phyloP scores from a whole-genome alignment of 2,888 invertebrate genomes.

The Ferrisia virgata region DNA sequence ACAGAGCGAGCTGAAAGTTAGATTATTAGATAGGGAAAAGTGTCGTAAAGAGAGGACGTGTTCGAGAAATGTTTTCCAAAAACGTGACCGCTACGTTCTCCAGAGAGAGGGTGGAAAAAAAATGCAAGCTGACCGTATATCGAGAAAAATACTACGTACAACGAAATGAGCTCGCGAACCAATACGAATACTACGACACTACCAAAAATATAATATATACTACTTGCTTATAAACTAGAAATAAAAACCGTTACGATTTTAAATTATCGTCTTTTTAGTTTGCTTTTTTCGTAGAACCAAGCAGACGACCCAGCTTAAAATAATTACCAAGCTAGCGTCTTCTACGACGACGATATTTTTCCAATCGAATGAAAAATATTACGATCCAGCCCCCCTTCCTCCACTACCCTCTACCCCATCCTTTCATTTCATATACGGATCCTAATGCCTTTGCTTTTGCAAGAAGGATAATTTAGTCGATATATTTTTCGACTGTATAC shows the following conservation, averaged over 20 bases:
- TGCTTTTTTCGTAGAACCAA: background rate
- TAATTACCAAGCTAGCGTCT: background rate
- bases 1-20: background rate
- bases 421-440: no score
- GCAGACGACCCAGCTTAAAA: background rate
- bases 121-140: conserved; percentile 27
- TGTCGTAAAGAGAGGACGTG: conserved; percentile 32
- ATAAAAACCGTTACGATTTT: background rate
- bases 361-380: background rate
- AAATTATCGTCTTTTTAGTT: background rate
- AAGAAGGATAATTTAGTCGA: no score
- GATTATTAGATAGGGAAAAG: conserved; percentile 26
- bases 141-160: background rate
- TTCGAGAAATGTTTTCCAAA: conserved; percentile 20
- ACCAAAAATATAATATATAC: background rate
- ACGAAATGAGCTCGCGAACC: background rate
- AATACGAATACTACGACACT: background rate
- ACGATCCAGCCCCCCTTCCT: no score
- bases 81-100: conserved; percentile 13
- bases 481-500: no score
- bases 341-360: background rate
- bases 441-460: no score
- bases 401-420: no score
- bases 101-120: background rate
- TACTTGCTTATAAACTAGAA: no score